Base-by-base conservation (phyloP, 2,113 vertebrate species). In the Elephantulus edwardii region DNA sequence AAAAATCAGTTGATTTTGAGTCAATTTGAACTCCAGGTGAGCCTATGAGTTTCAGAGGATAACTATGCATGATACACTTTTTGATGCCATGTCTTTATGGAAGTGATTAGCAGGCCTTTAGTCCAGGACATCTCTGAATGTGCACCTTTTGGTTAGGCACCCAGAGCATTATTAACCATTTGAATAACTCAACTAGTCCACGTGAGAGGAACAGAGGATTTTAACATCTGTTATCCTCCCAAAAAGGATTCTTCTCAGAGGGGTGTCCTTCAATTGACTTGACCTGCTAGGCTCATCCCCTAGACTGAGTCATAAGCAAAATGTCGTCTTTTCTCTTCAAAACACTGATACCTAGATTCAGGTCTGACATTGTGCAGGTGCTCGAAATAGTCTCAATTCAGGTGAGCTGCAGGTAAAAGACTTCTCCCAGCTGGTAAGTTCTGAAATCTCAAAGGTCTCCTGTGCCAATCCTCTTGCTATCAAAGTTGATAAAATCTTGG, bases 321-420 rank as follows among this genome's bases (percentile, higher is more conserved):
- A 8, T 9, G 46, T 1, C 56, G 2, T 2, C 38, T 77, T 90
- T 30, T 50, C 5, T 48, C 62, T 71, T 87, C 68, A 60, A 74
- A 60, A 44, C 17, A 28, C 10, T 20, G 42, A 13, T 48, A 76
- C 7, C 12, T 48, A 35, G 19, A 7, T 6, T 26, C 16, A 60
- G 4, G 1, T 13, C 17, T 17, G 52, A 5, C 35, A 33, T 76
- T 12, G 58, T 48, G 7, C 4, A 44, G 22, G 13, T 70, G 50
- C 17, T 44, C 86, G 46, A 12, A 50, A 38, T 30, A 64, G 19
- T 33, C 54, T 71, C 10, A 4, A 19, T 6, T 9, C 28, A 28
- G 16, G 17, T 72, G 1, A 17, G 1, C 8, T 24, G 2, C 4
- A 28, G 19, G 6, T 70, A 11, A 4, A 30, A 77, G 16, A 0